Evolutionary conservation across 1,140 invertebrate genomes (phyloP), one percentile per base, ranked within the genome.

Genomic region (Neodiprion pinetum): DNA sequence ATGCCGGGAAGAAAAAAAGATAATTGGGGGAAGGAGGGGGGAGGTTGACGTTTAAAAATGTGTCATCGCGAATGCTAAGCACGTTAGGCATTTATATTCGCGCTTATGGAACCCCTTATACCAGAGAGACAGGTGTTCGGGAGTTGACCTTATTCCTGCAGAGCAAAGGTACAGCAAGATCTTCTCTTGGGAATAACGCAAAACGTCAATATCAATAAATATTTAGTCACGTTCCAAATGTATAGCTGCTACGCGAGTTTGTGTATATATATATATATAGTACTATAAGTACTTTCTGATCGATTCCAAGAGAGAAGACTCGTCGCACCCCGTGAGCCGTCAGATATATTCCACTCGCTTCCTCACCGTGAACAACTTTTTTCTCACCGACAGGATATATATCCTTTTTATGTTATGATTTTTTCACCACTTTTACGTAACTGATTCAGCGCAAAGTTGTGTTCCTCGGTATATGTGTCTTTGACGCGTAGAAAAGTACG

Each of bases 221-320:
- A 61, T 61, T 61, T 61, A 61, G 53, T 61, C 53, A 61, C 53
- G 53, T 61, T 61, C 53, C 11, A 61, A 61, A 61, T 61, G 53
- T 7, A 61, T 61, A 61, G 53, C 53, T 17, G 53, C 11, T 61
- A 61, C 53, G 28, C 28, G 53, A 61, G 53, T 61, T 61, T 17
- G n/a, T 61, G 9, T 17, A 9, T 12, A 8, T 61, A 61, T 61
- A 61, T 4, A 17, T 9, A 17, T 9, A 61, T 40, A 17, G 53
- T 61, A 61, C n/a, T 40, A 40, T 61, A 61, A 61, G 53, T 61
- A 61, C 53, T 61, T 61, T 61, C 53, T 61, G 53, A 61, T 61
- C 53, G 53, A 61, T 61, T 61, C 53, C 28, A 40, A 40, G 28
- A 40, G 28, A 40, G 53, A 61, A 61, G 53, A 61, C 53, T 12